Conservation (phyloP, 1,140 invertebrate species). For the Drosophila asahinai region DNA sequence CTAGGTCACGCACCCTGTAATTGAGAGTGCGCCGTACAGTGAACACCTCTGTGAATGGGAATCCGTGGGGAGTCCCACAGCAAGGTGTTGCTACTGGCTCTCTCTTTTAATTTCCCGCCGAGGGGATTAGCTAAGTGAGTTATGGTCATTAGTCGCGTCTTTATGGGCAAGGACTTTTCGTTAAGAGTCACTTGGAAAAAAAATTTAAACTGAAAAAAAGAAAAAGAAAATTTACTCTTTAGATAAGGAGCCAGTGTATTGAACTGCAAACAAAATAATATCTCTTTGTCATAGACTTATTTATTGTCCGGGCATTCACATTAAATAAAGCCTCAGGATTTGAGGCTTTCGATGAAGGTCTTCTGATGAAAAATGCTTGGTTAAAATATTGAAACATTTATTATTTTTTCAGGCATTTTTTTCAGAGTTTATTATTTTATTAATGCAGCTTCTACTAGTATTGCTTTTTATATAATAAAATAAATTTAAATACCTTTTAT, state of each 20-base stretch:
- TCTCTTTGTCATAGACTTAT: slow-evolving; percentile 1
- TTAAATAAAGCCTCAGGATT: background rate
- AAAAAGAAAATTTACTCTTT: background rate
- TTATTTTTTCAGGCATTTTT: too few relatives aligned
- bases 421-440: background rate
- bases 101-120: background rate
- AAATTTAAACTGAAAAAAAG: background rate
- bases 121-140: slow-evolving; percentile 37
- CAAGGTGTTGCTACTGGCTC: slow-evolving; percentile 33
- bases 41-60: slow-evolving; percentile 16
- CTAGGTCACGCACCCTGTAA: slow-evolving; percentile 49
- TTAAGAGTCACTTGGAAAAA: slow-evolving; percentile 1
- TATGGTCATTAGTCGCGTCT: slow-evolving; percentile 38
- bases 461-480: too few relatives aligned
- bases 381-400: background rate
- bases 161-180: slow-evolving; percentile 25
- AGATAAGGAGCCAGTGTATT: slow-evolving; percentile 10
- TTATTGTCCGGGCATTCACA: background rate
- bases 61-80: slow-evolving; percentile 31
- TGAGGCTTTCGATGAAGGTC: background rate
- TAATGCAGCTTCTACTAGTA: too few relatives aligned
- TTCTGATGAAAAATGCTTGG: background rate
- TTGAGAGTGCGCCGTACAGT: slow-evolving; percentile 39
- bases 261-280: slow-evolving; percentile 16
- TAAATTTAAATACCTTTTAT: background rate